Evolutionary conservation across 2,113 vertebrate species (phyloP).

Genomic region (Odontesthes bonariensis): DNA sequence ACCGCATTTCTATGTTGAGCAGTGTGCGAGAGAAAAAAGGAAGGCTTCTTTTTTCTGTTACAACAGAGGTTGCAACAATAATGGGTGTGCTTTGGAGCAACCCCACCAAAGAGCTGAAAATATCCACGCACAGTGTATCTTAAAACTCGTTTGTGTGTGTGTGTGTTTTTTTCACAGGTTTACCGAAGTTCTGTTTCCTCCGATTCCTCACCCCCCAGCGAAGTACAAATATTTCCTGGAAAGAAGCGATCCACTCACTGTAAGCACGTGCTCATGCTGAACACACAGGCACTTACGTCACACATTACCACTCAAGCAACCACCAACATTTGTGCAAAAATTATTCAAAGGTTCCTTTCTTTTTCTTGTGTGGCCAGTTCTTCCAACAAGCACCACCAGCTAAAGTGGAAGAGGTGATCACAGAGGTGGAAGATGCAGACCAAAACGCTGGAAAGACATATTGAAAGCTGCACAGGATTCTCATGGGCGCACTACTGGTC

Average conservation of each 20-base stretch:
- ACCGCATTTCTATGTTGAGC: too few species aligned
- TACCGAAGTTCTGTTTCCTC: constrained; percentile 61
- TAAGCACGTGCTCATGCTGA: constrained; percentile 24
- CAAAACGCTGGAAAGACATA: background rate
- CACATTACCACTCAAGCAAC: background rate
- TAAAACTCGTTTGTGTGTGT: background rate
- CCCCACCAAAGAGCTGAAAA: background rate
- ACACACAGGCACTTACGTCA: background rate
- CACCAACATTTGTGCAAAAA: background rate
- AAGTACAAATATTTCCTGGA: constrained; percentile 69
- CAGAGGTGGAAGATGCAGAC: constrained; percentile 54
- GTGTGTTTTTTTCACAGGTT: constrained; percentile 63
- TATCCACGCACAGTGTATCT: fast-evolving
- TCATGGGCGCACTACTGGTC: background rate
- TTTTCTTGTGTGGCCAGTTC: constrained; percentile 44
- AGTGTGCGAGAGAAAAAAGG: too few species aligned
- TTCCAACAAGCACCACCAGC: background rate
- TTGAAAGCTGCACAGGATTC: background rate
- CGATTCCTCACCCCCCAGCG: constrained; percentile 60
- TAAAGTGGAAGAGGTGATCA: constrained; percentile 63
- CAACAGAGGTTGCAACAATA: too few species aligned
- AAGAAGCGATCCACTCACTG: constrained; percentile 41
- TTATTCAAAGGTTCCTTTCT: background rate
- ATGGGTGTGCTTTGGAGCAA: too few species aligned
- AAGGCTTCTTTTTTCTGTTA: too few species aligned